These are phyloP conservation scores for Zaprionus inermis DNA, from an alignment of 1,140 invertebrate species.

Conservation along the genomic window DNA sequence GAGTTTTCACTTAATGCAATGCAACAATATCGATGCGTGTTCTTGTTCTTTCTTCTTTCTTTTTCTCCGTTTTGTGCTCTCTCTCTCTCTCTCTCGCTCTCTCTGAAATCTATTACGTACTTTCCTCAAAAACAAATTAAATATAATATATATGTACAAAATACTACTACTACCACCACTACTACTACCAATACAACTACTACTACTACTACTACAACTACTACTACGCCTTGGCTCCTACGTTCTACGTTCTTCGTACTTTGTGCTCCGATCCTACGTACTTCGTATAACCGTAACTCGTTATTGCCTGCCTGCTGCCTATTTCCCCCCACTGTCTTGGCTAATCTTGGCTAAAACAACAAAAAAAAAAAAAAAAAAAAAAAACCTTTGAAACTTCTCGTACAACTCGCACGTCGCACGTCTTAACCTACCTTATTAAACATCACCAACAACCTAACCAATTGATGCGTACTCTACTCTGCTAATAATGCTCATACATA, in stretches of 20 bases:
- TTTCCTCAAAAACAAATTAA: constrained; percentile 14
- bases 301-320: constrained; percentile 17
- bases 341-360: constrained; percentile 18
- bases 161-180: constrained; percentile 8
- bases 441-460: not conserved
- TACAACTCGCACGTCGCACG: constrained; percentile 33
- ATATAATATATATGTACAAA: constrained; percentile 10
- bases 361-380: constrained; percentile 9
- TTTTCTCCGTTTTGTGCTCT: constrained; percentile 47
- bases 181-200: not conserved
- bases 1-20: constrained; percentile 78
- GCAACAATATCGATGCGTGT: constrained; percentile 84
- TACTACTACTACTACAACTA: constrained; percentile 4
- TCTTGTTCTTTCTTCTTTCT: constrained; percentile 61
- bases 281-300: constrained; percentile 36
- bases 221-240: constrained; percentile 24
- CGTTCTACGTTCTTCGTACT: constrained; percentile 34
- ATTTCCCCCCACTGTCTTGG: constrained; percentile 15
- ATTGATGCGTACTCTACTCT: not conserved
- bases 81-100: constrained; percentile 29
- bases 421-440: constrained; percentile 8
- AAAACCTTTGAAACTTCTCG: constrained; percentile 7
- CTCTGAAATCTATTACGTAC: constrained; percentile 24
- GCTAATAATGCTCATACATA: not conserved
- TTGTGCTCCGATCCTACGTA: constrained; percentile 34